Evolutionary conservation across 2,888 invertebrate genomes (phyloP), one percentile per base, ranked within the genome.

Genomic region (Mesoligia furuncula): DNA sequence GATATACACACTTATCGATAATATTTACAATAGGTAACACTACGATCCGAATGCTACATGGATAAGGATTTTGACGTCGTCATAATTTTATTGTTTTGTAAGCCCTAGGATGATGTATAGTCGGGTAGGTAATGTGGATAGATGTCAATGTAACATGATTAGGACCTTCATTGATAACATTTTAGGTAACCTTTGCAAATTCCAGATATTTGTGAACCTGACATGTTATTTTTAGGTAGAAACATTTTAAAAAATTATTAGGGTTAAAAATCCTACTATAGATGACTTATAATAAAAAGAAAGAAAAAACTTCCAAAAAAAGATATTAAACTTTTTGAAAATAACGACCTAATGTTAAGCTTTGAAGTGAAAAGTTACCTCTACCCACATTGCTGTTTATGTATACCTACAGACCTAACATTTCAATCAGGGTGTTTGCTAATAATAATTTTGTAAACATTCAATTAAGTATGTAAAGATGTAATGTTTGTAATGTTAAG

Each of bases 1-100:
- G 95, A 98, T 99, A 89, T 98, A 97, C 93, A 97, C 98, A 51
- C 97, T 98, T 84, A 98, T 98, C 31, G 98, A 98, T 92, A 98
- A 97, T 87, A 96, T 98, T 65, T 96, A 95, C 90, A 96, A 96
- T 86, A 95, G 96, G 90, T 96, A 95, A 92, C 91, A 85, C 27
- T 65, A 31, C 20, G 15, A 54, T 61, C 20, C 8, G 13, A 59
- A 66, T 59, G 6, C 20, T 59, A 20, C 39, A 17, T 72, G 65
- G 39, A 75, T 17, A 57, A 48, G 15, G 36, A 69, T 59, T 45
- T 17, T 54, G 13, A 66, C 72, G 69, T 24, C 64, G 72, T 70
- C 27, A 24, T 68, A n/a, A 20, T 62, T 36, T 24, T 64, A 13
- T 54, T 45, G n/a, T 71, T 64, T 69, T 57, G 27, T 48, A 39